A percentile compares a stretch with the other conserved stretches of the same genome.
phyloP scores from a whole-genome alignment of 1,140 invertebrate species.

The Caenorhabditis tropicalis region DNA sequence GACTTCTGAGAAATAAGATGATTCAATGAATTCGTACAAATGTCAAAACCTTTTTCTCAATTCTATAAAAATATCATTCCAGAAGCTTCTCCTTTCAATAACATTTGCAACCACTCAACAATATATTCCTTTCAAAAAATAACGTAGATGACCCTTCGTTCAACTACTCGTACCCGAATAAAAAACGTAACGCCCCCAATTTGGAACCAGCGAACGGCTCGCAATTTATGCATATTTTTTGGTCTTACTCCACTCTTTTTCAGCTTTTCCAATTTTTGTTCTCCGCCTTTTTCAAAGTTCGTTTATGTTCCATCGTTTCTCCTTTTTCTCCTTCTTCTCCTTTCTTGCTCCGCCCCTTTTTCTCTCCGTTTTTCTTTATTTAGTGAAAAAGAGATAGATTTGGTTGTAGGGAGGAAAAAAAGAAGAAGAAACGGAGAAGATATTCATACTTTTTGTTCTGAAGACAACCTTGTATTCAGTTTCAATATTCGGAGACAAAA shows the following conservation, averaged over 20 bases:
- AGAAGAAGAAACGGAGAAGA: not conserved
- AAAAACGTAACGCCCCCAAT: conserved; percentile 22
- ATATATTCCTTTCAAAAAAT: too few species aligned
- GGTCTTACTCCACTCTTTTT: not conserved
- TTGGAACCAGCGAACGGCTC: not conserved
- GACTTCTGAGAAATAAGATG: too few species aligned
- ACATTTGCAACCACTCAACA: too few species aligned
- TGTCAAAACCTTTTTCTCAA: too few species aligned
- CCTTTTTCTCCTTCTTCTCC: not conserved
- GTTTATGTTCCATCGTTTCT: not conserved
- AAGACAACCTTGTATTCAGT: too few species aligned
- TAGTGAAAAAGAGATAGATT: not conserved
- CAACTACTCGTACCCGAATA: not conserved
- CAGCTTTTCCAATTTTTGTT: not conserved
- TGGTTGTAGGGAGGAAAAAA: too few species aligned
- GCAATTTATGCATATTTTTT: conserved; percentile 30
- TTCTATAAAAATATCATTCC: too few species aligned
- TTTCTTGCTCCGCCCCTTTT: not conserved
- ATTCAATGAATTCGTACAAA: too few species aligned
- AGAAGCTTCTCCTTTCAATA: too few species aligned
- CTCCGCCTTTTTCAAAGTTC: not conserved
- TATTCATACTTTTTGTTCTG: not conserved
- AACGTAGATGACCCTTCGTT: too few species aligned
- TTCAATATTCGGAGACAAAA: too few species aligned
- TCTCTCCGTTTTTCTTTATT: conserved; percentile 9